A percentile compares a stretch with the other conserved stretches of the same genome.
Conservation (phyloP, 1,140 invertebrate species). For the Drosophila nebulosa region DNA sequence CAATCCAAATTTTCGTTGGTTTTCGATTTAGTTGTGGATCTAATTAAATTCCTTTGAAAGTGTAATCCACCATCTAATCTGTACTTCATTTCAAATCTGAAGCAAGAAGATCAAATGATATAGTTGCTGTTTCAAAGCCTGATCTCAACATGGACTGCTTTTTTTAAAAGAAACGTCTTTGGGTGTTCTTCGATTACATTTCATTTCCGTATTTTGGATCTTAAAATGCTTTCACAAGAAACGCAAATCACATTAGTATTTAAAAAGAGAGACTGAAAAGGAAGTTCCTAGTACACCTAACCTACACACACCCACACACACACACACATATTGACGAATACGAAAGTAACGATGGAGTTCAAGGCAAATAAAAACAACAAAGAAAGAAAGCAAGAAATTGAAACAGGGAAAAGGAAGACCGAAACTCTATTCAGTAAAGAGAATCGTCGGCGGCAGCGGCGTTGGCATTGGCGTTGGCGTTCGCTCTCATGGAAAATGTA, state of each 20-base stretch:
- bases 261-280: conserved; percentile 4
- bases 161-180: neutral
- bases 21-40: too few species aligned
- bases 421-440: conserved; percentile 21
- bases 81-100: too few species aligned
- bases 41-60: too few species aligned
- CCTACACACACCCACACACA: too few species aligned
- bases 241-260: conserved; percentile 56
- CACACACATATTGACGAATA: neutral
- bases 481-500: conserved; percentile 59
- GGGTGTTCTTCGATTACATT: neutral
- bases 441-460: too few species aligned
- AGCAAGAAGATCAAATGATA: too few species aligned
- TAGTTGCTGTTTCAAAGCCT: too few species aligned
- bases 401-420: neutral
- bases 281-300: too few species aligned
- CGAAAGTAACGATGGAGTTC: neutral
- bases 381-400: neutral
- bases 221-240: conserved; percentile 58
- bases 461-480: too few species aligned
- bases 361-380: neutral
- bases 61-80: too few species aligned
- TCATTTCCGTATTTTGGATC: conserved; percentile 17
- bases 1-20: too few species aligned
- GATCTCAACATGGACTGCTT: too few species aligned